phyloP scores from a whole-genome alignment of 2,888 invertebrate genomes.

The Eremobia ochroleuca region DNA sequence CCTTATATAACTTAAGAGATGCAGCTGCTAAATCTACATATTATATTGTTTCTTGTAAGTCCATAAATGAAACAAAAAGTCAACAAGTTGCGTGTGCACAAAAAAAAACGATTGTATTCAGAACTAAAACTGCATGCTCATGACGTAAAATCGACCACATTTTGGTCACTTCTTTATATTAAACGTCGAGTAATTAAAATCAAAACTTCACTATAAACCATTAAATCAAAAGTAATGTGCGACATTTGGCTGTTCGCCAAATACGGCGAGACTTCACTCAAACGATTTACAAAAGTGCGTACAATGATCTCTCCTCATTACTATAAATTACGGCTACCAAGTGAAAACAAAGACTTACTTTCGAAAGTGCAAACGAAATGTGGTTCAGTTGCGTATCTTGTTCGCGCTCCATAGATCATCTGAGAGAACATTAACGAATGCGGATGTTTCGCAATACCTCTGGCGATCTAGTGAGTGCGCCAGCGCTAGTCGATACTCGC shows the following conservation, averaged over 20 bases:
- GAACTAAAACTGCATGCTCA: slow-evolving; percentile 22
- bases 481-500: slow-evolving; percentile 43
- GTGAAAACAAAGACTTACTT: slow-evolving; percentile 89
- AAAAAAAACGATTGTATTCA: slow-evolving; percentile 14
- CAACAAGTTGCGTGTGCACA: neutral
- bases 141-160: slow-evolving; percentile 54
- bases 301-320: slow-evolving; percentile 87
- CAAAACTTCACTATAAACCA: slow-evolving; percentile 69
- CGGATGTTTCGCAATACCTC: slow-evolving; percentile 80
- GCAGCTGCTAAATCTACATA: neutral
- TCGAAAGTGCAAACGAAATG: slow-evolving; percentile 86
- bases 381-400: slow-evolving; percentile 75
- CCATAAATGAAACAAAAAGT: neutral
- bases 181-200: slow-evolving; percentile 71
- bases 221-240: slow-evolving; percentile 72
- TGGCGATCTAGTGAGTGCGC: slow-evolving; percentile 38
- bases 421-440: slow-evolving; percentile 78
- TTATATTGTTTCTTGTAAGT: neutral
- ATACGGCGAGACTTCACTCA: slow-evolving; percentile 76
- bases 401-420: slow-evolving; percentile 79
- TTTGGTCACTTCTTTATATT: slow-evolving; percentile 59
- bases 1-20: neutral
- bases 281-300: slow-evolving; percentile 83
- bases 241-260: slow-evolving; percentile 80
- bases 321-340: slow-evolving; percentile 84